Conservation (phyloP, 2,888 invertebrate species). For the Dryadula phaetusa region DNA sequence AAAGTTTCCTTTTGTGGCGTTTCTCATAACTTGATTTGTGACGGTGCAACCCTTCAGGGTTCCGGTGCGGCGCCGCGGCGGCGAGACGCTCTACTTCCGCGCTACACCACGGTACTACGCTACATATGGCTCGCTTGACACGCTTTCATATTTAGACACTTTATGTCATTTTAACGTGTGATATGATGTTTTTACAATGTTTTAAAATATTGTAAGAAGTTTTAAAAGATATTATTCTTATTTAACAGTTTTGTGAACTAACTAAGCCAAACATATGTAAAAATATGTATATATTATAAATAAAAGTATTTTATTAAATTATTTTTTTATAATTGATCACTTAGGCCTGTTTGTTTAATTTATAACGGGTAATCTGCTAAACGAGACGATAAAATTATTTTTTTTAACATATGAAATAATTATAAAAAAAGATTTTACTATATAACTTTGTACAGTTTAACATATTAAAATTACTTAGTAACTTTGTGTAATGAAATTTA, state of each 20-base stretch:
- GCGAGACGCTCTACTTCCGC: slow-evolving; percentile 78
- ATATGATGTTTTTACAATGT: not conserved
- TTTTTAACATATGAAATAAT: not conserved
- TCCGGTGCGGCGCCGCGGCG: slow-evolving; percentile 80
- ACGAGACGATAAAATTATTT: too few species aligned
- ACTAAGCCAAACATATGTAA: too few species aligned
- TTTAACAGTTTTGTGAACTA: not conserved
- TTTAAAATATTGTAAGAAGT: not conserved
- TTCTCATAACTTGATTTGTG: slow-evolving; percentile 84
- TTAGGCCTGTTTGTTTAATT: too few species aligned
- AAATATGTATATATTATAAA: too few species aligned
- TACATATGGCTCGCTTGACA: slow-evolving; percentile 33
- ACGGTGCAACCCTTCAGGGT: slow-evolving; percentile 81
- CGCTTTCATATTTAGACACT: slow-evolving; percentile 39
- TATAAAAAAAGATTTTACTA: too few species aligned
- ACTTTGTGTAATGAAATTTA: too few species aligned
- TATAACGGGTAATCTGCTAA: too few species aligned
- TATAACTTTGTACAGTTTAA: too few species aligned
- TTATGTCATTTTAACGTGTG: slow-evolving; percentile 26
- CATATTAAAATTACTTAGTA: too few species aligned
- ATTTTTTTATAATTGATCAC: too few species aligned
- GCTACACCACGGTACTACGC: slow-evolving; percentile 24
- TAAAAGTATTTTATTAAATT: too few species aligned
- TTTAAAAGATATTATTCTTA: not conserved
- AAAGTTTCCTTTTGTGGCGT: slow-evolving; percentile 84